These are phyloP conservation scores for Onychomys arenicola DNA, from an alignment of 2,797 vertebrate species.

Conservation along the genomic window DNA sequence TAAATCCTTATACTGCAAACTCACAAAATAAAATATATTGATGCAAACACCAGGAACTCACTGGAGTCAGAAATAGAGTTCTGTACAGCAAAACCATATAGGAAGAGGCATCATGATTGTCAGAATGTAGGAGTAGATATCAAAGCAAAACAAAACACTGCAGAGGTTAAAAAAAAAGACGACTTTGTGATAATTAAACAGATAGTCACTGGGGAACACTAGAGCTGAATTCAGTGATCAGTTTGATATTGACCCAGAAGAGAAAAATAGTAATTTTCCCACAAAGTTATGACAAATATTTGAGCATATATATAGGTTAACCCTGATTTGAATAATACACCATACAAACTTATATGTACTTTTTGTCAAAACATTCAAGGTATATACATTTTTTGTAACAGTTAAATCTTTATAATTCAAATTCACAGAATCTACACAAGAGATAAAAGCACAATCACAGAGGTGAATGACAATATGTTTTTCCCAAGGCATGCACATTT, in stretches of 20 bases:
- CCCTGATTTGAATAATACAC: neutral
- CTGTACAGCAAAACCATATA: neutral
- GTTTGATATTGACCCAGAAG: neutral
- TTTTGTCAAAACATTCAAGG: neutral
- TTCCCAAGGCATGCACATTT: neutral
- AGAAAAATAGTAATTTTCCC: neutral
- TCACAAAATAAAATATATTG: rapidly evolving
- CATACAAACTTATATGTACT: neutral
- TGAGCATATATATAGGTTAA: neutral
- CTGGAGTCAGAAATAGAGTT: neutral
- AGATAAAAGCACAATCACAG: neutral
- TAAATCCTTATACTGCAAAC: neutral
- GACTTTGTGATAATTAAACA: neutral
- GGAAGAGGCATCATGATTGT: neutral
- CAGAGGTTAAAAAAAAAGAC: neutral
- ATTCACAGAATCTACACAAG: neutral
- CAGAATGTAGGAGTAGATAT: neutral
- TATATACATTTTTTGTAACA: neutral
- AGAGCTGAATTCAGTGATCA: neutral
- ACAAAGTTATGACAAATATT: neutral
- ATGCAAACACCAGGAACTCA: rapidly evolving
- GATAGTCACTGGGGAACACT: neutral
- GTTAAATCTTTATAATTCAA: neutral
- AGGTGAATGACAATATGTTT: neutral
- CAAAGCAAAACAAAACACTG: neutral